These are phyloP conservation scores for Trimorus sp. DNA, from an alignment of 2,888 invertebrate genomes.

Conservation along the genomic window DNA sequence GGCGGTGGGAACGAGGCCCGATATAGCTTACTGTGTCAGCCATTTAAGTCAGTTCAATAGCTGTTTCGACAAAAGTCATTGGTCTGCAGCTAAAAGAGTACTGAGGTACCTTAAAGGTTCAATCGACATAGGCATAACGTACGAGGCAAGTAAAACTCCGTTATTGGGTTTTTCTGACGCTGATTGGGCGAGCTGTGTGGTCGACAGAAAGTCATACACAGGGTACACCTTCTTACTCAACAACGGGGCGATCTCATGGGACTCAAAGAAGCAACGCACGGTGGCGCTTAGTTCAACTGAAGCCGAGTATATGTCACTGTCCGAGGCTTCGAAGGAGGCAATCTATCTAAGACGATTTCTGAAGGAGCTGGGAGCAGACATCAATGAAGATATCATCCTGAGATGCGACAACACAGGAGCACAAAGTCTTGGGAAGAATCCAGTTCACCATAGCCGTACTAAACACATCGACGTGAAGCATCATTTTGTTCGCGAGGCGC, in stretches of 20 bases:
- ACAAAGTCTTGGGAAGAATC: conserved; percentile 6
- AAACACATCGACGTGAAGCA: conserved; percentile 22
- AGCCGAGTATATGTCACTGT: conserved; percentile 16
- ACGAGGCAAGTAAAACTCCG: not conserved
- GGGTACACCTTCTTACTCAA: conserved; percentile 1
- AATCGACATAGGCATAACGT: not conserved
- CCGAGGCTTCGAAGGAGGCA: conserved; percentile 6
- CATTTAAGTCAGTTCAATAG: conserved; percentile 55
- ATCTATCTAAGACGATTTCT: conserved; percentile 16
- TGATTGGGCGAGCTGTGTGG: not conserved
- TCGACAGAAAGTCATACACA: not conserved
- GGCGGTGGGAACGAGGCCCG: conserved; percentile 57
- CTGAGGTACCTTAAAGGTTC: conserved; percentile 2
- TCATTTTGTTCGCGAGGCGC: conserved; percentile 8
- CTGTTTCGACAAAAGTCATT: not conserved
- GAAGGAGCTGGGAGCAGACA: not conserved
- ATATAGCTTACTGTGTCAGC: conserved; percentile 59
- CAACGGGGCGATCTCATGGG: not conserved
- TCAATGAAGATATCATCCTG: not conserved
- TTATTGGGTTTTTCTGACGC: not conserved
- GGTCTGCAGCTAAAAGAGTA: conserved; percentile 5
- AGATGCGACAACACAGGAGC: conserved; percentile 9
- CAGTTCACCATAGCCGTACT: conserved; percentile 2
- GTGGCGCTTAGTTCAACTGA: conserved; percentile 13
- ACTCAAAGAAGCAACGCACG: conserved; percentile 2